Conservation (phyloP, 2,113 vertebrate species). For the Centropus unirufus region DNA sequence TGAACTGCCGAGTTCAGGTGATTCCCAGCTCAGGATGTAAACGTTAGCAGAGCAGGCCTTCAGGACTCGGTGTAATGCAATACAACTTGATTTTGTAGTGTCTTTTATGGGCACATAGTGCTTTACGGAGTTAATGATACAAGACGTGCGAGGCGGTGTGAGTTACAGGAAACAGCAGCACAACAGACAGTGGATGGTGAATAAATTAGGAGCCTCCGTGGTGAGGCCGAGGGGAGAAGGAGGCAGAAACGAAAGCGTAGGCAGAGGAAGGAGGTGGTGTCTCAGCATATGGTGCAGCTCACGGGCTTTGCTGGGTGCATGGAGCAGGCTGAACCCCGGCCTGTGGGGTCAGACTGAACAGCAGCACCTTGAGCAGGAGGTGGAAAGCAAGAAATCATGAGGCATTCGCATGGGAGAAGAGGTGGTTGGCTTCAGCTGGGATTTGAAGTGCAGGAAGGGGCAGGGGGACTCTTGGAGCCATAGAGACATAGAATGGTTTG, state of each 20-base stretch:
- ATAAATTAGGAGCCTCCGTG: conserved; percentile 4
- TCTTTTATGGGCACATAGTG: neutral
- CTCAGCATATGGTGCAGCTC: neutral
- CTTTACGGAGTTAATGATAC: neutral
- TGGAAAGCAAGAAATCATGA: neutral
- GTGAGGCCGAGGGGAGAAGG: neutral
- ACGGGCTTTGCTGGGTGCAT: neutral
- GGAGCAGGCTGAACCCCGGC: neutral
- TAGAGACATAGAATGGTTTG: no score
- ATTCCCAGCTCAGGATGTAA: neutral
- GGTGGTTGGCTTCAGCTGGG: neutral
- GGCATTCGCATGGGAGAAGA: neutral
- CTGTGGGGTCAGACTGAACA: neutral
- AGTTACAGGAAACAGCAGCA: neutral
- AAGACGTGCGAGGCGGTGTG: neutral
- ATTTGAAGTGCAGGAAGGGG: no score
- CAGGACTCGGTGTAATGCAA: neutral
- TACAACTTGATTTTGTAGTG: neutral
- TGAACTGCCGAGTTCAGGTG: conserved; percentile 1
- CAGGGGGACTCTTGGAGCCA: neutral
- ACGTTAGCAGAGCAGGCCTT: neutral
- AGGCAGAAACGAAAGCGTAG: neutral
- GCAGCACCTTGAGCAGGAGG: neutral
- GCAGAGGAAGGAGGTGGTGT: neutral
- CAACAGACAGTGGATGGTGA: neutral